These are phyloP conservation scores for Tenebrio molitor DNA, from an alignment of 1,140 invertebrate genomes.

Conservation along the genomic window DNA sequence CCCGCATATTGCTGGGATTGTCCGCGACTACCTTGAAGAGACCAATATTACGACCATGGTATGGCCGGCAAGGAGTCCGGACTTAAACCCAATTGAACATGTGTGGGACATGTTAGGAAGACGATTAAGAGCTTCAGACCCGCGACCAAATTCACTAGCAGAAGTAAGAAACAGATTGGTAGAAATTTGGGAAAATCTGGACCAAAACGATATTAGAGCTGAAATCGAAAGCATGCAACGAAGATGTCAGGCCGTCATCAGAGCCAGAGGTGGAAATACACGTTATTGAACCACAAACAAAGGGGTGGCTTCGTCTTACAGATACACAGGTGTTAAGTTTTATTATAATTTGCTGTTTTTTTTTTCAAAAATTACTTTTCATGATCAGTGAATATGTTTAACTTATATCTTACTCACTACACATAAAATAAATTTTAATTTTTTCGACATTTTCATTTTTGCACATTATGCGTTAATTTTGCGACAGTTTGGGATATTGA, in stretches of 20 bases:
- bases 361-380: not conserved
- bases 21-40: too few species aligned
- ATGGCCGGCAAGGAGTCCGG: too few species aligned
- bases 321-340: not conserved
- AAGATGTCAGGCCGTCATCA: not conserved
- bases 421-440: not conserved
- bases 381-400: not conserved
- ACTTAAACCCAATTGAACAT: too few species aligned
- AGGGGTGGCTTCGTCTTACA: not conserved
- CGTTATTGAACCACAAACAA: not conserved
- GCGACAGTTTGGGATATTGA: too few species aligned
- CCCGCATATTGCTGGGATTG: too few species aligned
- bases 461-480: too few species aligned
- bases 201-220: not conserved
- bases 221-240: not conserved
- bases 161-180: not conserved
- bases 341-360: not conserved
- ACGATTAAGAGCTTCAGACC: too few species aligned
- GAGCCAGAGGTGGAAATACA: not conserved
- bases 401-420: not conserved
- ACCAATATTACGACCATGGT: too few species aligned
- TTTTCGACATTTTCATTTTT: too few species aligned
- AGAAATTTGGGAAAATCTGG: not conserved
- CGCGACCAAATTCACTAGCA: too few species aligned
- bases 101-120: too few species aligned